A percentile compares a stretch with the other conserved stretches of the same genome.
Conservation (phyloP, 2,888 invertebrate genomes). For the Hemistola chrysoprasaria region DNA sequence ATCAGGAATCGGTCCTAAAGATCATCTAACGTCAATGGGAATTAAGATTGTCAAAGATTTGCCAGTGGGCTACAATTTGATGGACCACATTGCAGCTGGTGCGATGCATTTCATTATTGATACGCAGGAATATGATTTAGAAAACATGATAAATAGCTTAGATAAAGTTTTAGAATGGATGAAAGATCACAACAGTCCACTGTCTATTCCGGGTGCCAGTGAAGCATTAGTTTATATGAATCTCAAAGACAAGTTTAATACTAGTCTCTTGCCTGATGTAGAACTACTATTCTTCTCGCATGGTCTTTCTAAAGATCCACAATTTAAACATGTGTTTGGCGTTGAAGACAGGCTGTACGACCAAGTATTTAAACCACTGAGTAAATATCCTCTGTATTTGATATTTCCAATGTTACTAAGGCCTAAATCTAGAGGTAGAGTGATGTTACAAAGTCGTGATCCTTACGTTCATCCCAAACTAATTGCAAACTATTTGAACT, state of each 20-base stretch:
- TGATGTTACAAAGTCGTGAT: constrained; percentile 85
- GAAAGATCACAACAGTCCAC: no score
- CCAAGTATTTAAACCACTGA: no score
- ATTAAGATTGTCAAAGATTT: constrained; percentile 58
- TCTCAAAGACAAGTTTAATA: constrained; percentile 76
- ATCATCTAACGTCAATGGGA: constrained; percentile 50
- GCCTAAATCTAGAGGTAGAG: constrained; percentile 85
- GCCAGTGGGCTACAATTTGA: constrained; percentile 74
- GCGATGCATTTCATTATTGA: constrained; percentile 57
- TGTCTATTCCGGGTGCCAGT: no score
- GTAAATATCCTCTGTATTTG: no score
- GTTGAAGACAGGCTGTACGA: no score
- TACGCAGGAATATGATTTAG: no score
- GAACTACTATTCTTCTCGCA: no score
- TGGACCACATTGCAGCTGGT: constrained; percentile 61
- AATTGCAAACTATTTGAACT: constrained; percentile 89
- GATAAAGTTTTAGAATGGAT: no score
- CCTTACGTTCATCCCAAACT: constrained; percentile 87
- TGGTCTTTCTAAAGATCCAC: no score
- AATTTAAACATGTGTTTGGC: no score
- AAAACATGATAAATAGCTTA: no score
- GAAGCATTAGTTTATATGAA: constrained; percentile 75
- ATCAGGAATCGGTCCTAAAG: constrained; percentile 74
- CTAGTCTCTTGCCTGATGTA: constrained; percentile 71
- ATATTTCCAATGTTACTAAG: constrained; percentile 85